These are phyloP conservation scores for Crypturellus tataupa DNA, from an alignment of 2,797 vertebrate genomes.

Conservation along the genomic window DNA sequence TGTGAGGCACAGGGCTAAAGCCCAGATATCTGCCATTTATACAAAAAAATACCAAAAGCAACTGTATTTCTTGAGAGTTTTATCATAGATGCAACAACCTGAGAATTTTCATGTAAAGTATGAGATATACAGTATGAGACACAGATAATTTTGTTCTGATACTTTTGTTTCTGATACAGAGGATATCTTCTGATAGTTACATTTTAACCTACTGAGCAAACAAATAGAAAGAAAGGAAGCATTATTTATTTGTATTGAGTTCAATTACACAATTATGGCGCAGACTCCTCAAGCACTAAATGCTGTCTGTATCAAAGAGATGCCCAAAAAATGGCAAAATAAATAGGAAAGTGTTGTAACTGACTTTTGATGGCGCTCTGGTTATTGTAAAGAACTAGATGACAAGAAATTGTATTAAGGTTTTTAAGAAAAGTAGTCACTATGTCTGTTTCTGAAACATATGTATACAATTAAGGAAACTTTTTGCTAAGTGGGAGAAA, in stretches of 20 bases:
- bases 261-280: background rate
- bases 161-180: too few relatives aligned
- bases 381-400: background rate
- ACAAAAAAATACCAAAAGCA: background rate
- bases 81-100: background rate
- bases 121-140: fast-evolving
- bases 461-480: background rate
- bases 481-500: background rate
- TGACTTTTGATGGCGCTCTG: background rate
- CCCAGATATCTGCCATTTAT: background rate
- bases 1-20: background rate
- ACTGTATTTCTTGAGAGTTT: background rate
- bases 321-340: background rate
- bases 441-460: background rate
- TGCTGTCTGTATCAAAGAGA: background rate
- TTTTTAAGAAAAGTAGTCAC: background rate
- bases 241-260: background rate
- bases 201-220: background rate
- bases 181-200: background rate
- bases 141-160: fast-evolving
- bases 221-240: background rate
- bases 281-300: background rate
- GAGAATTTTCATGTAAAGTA: background rate
- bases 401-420: background rate
- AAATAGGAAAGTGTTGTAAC: background rate